phyloP scores from a whole-genome alignment of 2,113 vertebrate genomes.

The Dinomys branickii region DNA sequence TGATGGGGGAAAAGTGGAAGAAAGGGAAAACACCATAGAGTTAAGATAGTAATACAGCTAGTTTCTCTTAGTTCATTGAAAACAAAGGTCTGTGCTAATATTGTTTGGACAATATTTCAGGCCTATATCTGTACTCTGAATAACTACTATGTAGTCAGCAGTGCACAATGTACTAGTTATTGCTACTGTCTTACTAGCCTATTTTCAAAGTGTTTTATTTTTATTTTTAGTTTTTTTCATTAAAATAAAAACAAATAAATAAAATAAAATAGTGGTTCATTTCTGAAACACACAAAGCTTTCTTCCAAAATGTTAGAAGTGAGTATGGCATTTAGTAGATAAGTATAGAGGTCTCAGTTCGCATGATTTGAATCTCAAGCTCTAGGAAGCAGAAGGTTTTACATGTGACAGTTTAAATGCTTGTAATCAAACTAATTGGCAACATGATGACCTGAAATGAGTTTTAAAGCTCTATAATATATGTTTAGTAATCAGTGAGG shows the following conservation, averaged over 20 bases:
- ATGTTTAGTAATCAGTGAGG: constrained; percentile 83
- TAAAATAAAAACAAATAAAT: neutral
- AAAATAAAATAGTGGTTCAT: neutral
- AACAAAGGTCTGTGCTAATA: neutral
- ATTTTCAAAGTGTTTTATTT: neutral
- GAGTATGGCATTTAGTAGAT: neutral
- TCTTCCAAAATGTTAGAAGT: constrained; percentile 40
- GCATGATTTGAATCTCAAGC: constrained; percentile 65
- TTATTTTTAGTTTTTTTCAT: neutral
- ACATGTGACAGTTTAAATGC: constrained; percentile 83
- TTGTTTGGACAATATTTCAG: neutral
- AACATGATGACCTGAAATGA: constrained; percentile 81
- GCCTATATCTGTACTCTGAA: neutral
- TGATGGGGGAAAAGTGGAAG: no score
- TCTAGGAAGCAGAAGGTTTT: constrained; percentile 70
- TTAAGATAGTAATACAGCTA: neutral
- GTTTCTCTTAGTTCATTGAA: neutral
- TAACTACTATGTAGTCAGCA: neutral
- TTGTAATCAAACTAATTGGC: constrained; percentile 85
- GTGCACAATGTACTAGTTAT: neutral
- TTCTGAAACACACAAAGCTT: neutral
- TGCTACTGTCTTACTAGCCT: neutral
- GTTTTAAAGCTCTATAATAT: constrained; percentile 83
- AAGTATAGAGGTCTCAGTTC: constrained; percentile 16
- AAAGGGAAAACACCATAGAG: neutral